phyloP scores from a whole-genome alignment of 2,888 invertebrate genomes.

The Drosophila quasianomalipes region DNA sequence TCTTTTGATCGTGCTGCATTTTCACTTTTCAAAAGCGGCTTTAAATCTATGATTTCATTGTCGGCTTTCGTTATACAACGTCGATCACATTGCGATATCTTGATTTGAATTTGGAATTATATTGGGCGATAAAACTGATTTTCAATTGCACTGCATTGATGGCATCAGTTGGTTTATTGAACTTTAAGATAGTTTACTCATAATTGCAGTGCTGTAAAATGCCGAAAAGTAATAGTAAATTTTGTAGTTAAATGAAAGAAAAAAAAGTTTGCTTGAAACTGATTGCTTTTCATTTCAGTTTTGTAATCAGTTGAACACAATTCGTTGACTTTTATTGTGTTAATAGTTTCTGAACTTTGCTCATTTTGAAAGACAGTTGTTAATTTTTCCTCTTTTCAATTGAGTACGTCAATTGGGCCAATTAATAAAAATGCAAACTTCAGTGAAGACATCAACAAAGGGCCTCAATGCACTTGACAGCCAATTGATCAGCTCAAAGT shows the following conservation, averaged over 20 bases:
- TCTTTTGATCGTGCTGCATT: neutral
- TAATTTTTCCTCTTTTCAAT: neutral
- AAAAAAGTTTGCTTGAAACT: neutral
- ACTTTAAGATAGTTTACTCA: neutral
- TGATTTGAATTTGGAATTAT: neutral
- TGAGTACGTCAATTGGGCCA: conserved; percentile 7
- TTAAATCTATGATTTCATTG: neutral
- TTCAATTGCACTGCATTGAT: neutral
- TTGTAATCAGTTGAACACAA: conserved; percentile 1
- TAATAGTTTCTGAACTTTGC: neutral
- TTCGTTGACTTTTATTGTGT: neutral
- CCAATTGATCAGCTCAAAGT: conserved; percentile 38
- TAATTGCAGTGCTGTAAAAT: neutral
- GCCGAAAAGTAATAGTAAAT: neutral
- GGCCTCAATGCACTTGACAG: conserved; percentile 1
- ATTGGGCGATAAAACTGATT: neutral
- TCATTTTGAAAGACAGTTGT: neutral
- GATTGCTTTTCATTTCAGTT: neutral
- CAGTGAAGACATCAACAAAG: conserved; percentile 18
- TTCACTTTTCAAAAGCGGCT: conserved; percentile 3
- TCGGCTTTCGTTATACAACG: neutral
- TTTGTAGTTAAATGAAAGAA: neutral
- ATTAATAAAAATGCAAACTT: conserved; percentile 5
- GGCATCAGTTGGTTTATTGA: neutral
- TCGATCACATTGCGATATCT: neutral